Conservation (phyloP, 2,888 invertebrate species). For the Phlogophora meticulosa region DNA sequence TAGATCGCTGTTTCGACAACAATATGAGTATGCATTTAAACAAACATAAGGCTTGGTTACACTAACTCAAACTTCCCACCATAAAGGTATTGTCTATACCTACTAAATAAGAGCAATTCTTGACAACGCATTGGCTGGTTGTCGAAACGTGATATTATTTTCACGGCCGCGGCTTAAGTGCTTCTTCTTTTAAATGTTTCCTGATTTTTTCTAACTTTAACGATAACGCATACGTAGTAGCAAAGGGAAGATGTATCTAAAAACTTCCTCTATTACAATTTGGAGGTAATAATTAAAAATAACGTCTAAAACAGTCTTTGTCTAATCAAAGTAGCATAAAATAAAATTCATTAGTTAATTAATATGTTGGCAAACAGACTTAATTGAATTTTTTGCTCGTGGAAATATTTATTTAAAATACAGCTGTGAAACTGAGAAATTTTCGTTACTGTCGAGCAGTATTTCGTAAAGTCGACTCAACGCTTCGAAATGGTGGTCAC, state of each 20-base stretch:
- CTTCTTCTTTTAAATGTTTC: slow-evolving; percentile 75
- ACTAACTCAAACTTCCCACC: slow-evolving; percentile 43
- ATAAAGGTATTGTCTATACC: slow-evolving; percentile 45
- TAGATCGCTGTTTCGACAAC: slow-evolving; percentile 67
- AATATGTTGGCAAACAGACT: slow-evolving; percentile 16
- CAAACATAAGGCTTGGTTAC: slow-evolving; percentile 49
- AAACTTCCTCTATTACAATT: slow-evolving; percentile 64
- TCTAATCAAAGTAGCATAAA: slow-evolving; percentile 42
- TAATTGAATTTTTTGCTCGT: slow-evolving; percentile 38
- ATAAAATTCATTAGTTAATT: slow-evolving; percentile 36
- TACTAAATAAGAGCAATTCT: slow-evolving; percentile 66
- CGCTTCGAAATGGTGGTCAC: slow-evolving; percentile 63
- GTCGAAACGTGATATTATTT: slow-evolving; percentile 75
- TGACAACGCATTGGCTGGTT: slow-evolving; percentile 65
- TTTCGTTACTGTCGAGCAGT: slow-evolving; percentile 20
- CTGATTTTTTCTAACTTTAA: slow-evolving; percentile 64
- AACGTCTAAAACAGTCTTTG: slow-evolving; percentile 50
- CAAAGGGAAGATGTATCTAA: slow-evolving; percentile 61
- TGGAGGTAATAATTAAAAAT: slow-evolving; percentile 53
- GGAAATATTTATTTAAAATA: slow-evolving; percentile 18
- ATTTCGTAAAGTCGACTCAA: slow-evolving; percentile 53
- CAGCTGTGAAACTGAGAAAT: slow-evolving; percentile 9
- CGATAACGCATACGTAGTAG: slow-evolving; percentile 41
- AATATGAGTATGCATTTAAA: slow-evolving; percentile 44
- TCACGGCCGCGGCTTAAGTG: slow-evolving; percentile 80